Evolutionary conservation across 2,113 vertebrate species (phyloP), one percentile per base, ranked within the genome.

Genomic region (Nicator chloris): DNA sequence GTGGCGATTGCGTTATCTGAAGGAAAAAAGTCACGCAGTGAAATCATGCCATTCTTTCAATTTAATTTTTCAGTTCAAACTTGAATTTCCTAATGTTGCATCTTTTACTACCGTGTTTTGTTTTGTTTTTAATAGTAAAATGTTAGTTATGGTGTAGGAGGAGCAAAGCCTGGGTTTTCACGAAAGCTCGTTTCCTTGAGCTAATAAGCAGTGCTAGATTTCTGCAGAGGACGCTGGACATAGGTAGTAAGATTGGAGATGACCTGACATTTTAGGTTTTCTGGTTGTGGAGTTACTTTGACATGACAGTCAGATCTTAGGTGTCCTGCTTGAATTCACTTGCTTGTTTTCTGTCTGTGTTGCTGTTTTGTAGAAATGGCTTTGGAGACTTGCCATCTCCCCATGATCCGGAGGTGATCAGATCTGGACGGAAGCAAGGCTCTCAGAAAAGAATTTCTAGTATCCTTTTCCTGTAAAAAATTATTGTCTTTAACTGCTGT

Each of bases 401-500:
- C 18, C 97, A 97, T 31, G 98, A 98, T 4, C 66, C 97, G 9
- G 98, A 98, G 35, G 79, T 98, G 73, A 97, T 97, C 4, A 93
- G 97, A 50, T 97, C 98, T 28, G 98, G 98, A 23, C 94, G 97
- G 35, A 98, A 99, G 56, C 98, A 98, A 84, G 98, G 98, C 82
- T 96, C 97, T 63, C 96, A 98, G 65, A 99, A 98, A 85, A 98
- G 97, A 96, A 97, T 98, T 90, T 97, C 98, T 63, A 98, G 99
- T 99, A 99, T 99, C 99, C 98, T 99, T 98, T 97, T 84, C 61
- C 81, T 57, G 24, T 56, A 23, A 81, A 56, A 8, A 11, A 10
- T 44, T 49, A 49, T 63, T 27, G 5, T 64, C 11, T 65, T 53
- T 40, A 49, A 3, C 31, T 53, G 31, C 10, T 35, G 3, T n/a